Base-by-base conservation (phyloP, 23 tunicate species). In the Ascidia mentula region DNA sequence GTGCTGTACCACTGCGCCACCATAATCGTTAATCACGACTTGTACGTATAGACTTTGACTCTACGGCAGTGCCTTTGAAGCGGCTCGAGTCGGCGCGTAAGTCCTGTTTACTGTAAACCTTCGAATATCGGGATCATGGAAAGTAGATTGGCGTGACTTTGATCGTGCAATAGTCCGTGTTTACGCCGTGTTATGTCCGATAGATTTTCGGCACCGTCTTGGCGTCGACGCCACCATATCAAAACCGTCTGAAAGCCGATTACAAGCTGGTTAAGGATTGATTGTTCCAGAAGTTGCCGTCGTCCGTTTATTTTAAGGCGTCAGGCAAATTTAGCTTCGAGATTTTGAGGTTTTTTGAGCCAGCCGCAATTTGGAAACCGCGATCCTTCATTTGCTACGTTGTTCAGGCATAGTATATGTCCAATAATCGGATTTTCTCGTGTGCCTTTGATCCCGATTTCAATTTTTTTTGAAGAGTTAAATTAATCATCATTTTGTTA, bases 301-400 rank as follows among this genome's bases (percentile, higher is more conserved):
- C n/a, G n/a, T n/a, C n/a, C n/a, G 65, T 53, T 53, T 53, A 53
- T 53, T 53, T 53, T 53, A 53, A 53, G 65, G 65, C 65, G 65
- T 9, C 65, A 3, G 65, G 24, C 65, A 53, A 53, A 53, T 53
- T 53, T 53, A 53, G 65, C 24, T 26, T 26, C 2, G 28, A 28
- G 4, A 26, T 6, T 53, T 53, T 9, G 65, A 53, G 65, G 65
- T 53, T 53, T n/a, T n/a, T n/a, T n/a, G n/a, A n/a, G n/a, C 12
- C 7, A 53, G 13, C 65, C 65, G 15, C 15, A 12, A 15, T 42
- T 42, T 15, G 12, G 15, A 53, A 26, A 6, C 28, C 65, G 7
- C 24, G 4, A 9, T 26, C 12, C 22, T 9, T 9, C 7, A 9
- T 5, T 26, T 5, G 65, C 22, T 53, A 53, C n/a, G n/a, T n/a